Evolutionary conservation across 2,888 invertebrate species (phyloP), one percentile per base, ranked within the genome.

Genomic region (Drosophila hamatofila): DNA sequence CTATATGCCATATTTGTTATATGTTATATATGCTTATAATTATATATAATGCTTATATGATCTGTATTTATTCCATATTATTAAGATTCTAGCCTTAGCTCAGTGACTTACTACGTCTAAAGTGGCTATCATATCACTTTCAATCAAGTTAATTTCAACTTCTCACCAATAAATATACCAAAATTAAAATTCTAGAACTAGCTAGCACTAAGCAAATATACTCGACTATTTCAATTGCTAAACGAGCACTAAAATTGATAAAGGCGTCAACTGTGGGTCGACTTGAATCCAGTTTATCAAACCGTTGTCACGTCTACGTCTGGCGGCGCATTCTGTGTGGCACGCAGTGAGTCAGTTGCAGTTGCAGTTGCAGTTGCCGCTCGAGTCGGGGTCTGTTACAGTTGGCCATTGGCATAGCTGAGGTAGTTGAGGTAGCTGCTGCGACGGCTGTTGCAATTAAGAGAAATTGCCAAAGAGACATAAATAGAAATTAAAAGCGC

Each of bases 401-500:
- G 66, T 48, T 39, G 37, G 30, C 25, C 35, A 64, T 61, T 71
- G 74, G 74, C 74, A 76, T 55, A 52, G 67, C 25, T 68, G 60
- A 16, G 33, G 52, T 14, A 44, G 48, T 49, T 65, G 55, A 14
- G 30, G 55, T 21, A 48, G 51, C 56, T n/a, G 51, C 42, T 48
- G n/a, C 23, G 44, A 25, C n/a, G 37, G 56, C 59, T 64, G 56
- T 65, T 65, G 75, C 76, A 75, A 78, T 78, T 72, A 73, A 67
- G 42, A 83, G 74, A 88, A 84, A 84, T 88, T 86, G 74, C 61
- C 71, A 80, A 75, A 73, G 66, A 59, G 79, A 86, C 89, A 80
- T 88, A 84, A 87, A 87, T 81, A 84, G 87, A 84, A 87, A 84
- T 89, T 65, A 83, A 81, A 88, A 79, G 81, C 87, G 81, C 72